Base-by-base conservation (phyloP, 2,888 invertebrate species). In the Drosophila diplacantha region DNA sequence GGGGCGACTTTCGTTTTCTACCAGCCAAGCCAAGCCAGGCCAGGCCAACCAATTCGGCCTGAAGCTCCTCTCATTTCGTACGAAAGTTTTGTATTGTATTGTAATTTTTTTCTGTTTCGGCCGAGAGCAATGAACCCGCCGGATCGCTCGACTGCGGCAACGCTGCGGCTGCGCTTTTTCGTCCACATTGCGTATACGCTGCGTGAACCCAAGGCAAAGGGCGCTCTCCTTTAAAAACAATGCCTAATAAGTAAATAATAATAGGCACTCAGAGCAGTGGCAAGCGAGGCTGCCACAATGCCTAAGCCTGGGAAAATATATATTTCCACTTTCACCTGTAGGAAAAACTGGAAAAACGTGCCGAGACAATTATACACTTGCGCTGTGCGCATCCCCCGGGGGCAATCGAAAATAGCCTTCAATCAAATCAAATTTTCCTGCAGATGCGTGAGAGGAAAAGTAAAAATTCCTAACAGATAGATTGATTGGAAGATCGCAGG, bases 291-390 rank as follows among this genome's bases (percentile, higher is more conserved):
- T 41, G 9, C 38, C 29, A 26, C 31, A 24, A 64, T 37, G 65
- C 39, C 54, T 46, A 61, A 20, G 66, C 41, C 55, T 59, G 43
- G 50, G 72, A 72, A 74, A 72, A 57, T 69, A 20, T 29, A 9
- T 3, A 24, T 80, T 87, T 85, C 81, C 85, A 87, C 87, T 87
- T 87, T 87, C 87, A 83, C 86, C 78, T 56, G 49, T 18, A 16
- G 20, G 46, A 29, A 63, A 72, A 72, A 69, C 63, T 50, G 53
- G 58, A 61, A 61, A 58, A 68, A 49, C 60, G 43, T 68, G 58
- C 62, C 49, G 69, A 65, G 39, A 53, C 34, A 34, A 57, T 53
- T 41, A 69, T 62, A 68, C 54, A 39, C 62, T 69, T 38, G 65
- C 49, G 26, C 53, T 22, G 44, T 18, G 53, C 41, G 29, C 44